A percentile compares a stretch with the other conserved stretches of the same genome.
Evolutionary conservation across 2,888 invertebrate genomes (phyloP).

Genomic region (Chymomyza caudatula): DNA sequence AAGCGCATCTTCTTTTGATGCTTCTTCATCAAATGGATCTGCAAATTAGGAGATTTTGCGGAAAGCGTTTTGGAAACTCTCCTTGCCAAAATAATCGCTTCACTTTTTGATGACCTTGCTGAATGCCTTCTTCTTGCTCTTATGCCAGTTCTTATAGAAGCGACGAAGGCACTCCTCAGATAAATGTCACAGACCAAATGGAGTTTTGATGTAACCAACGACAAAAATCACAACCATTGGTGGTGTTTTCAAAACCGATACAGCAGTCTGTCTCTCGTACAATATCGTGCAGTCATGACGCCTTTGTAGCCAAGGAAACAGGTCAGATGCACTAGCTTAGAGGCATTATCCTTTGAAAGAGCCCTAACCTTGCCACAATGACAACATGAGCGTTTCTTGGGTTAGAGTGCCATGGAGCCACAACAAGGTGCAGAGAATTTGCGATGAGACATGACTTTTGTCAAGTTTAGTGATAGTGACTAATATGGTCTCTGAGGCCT

Average conservation of each 20-base stretch:
- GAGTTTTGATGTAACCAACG: conserved; percentile 99
- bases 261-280: conserved; percentile 98
- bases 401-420: conserved; percentile 99
- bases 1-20: conserved; percentile 99
- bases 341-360: conserved; percentile 98
- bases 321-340: conserved; percentile 97
- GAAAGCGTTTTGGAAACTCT: conserved; percentile 97
- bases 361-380: conserved; percentile 99
- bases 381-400: conserved; percentile 96
- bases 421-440: conserved; percentile 99
- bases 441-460: conserved; percentile 99
- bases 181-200: conserved; percentile 97
- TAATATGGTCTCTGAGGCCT: too few relatives aligned
- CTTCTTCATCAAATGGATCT: conserved; percentile 98
- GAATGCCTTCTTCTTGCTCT: conserved; percentile 99
- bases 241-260: conserved; percentile 98
- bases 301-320: conserved; percentile 99
- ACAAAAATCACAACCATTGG: conserved; percentile 98
- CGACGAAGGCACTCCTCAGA: conserved; percentile 98
- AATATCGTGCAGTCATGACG: conserved; percentile 99
- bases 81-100: conserved; percentile 97
- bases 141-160: conserved; percentile 99
- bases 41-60: conserved; percentile 85
- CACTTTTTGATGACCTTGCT: conserved; percentile 99
- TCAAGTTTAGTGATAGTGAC: too few relatives aligned